Base-by-base conservation (phyloP, 2,888 invertebrate species). In the Lasioglossum vierecki region DNA sequence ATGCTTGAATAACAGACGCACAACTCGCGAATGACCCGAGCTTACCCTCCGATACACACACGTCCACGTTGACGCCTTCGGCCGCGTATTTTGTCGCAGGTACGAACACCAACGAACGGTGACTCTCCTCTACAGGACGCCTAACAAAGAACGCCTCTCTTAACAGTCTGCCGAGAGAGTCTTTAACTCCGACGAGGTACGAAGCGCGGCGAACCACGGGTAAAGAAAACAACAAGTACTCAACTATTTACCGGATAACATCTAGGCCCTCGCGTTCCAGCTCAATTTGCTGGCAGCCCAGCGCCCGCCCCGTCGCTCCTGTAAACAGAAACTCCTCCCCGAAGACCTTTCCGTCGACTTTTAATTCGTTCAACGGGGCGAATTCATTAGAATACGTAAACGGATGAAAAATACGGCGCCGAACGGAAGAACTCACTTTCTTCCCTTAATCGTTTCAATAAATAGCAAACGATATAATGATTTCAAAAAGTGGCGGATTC, bases 1-100 rank as follows among this genome's bases (percentile, higher is more conserved):
- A 87, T 87, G 77, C 79, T 60, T 73, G 80, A 66, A 86, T 85
- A 78, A 78, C 80, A 72, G 35, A 18, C 86, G 76, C 80, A 66
- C 79, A 44, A 77, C 72, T 63, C 63, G 53, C 79, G 85, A 89
- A 89, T 85, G 82, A 87, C 88, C 77, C 72, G 30, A 63, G n/a
- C 57, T 66, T 72, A 35, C 22, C 63, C 13, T 2, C 63, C 22
- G 66, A 1, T 46, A 18, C 68, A 18, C 76, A 77, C 82, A 71
- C 53, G 53, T 2, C 53, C 30, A 13, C 73, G 15, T 68, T 76
- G 77, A 66, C 53, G 60, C 76, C 57, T 72, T 2, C 18, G 63
- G 70, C 70, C 75, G 79, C 74, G 66, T 77, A 78, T 75, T 80
- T 80, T 46, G 80, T 83, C 77, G 49, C 68, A 46, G 35, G 35